These are phyloP conservation scores for Nasua narica DNA, from an alignment of 2,797 vertebrate genomes.

Conservation along the genomic window DNA sequence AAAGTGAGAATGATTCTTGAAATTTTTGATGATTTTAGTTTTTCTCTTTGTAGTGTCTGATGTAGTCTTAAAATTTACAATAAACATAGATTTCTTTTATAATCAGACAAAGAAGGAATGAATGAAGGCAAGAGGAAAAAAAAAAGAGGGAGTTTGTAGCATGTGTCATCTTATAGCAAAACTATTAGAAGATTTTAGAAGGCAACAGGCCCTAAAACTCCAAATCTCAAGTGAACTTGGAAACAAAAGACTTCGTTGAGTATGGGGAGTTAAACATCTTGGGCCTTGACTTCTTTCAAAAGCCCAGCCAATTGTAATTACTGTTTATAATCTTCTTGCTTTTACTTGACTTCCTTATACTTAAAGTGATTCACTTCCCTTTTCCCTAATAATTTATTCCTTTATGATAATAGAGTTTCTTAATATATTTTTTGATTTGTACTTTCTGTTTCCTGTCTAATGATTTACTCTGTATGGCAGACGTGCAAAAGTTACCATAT, in stretches of 20 bases:
- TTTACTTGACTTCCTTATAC: background rate
- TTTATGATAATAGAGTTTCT: conserved; percentile 17
- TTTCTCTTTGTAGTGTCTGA: background rate
- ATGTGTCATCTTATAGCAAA: background rate
- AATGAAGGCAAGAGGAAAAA: background rate
- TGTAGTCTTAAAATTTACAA: background rate
- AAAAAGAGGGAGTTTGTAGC: background rate
- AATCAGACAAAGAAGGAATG: background rate
- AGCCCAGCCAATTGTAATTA: background rate
- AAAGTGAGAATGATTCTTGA: background rate
- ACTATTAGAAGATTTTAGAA: background rate
- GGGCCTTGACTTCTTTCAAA: background rate
- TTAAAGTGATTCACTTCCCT: background rate
- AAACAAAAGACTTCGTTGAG: background rate
- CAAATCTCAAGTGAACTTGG: background rate
- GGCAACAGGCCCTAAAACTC: background rate
- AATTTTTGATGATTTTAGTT: background rate
- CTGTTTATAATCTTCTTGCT: background rate
- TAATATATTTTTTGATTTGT: conserved; percentile 44
- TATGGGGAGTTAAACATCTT: background rate
- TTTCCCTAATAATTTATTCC: conserved; percentile 55
- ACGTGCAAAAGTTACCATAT: conserved; percentile 29
- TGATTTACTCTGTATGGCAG: conserved; percentile 38
- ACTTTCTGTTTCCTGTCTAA: conserved; percentile 31
- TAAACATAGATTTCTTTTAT: background rate